These are phyloP conservation scores for Aurelia sp. DNA, from an alignment of 30 jellyfish, hydroid and myxozoan species.

Conservation along the genomic window DNA sequence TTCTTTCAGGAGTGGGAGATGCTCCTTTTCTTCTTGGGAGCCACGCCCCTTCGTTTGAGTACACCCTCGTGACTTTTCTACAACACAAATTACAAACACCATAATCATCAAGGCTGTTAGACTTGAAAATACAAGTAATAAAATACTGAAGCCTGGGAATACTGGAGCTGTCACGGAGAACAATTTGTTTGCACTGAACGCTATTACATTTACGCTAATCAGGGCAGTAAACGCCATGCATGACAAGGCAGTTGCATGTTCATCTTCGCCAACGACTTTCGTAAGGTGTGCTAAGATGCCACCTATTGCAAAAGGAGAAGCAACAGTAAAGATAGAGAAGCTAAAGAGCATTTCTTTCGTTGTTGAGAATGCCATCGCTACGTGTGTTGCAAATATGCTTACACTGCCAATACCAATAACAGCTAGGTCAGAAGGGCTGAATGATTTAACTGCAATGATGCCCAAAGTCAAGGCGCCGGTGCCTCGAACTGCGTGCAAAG, in stretches of 20 bases:
- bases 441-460: neutral
- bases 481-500: conserved; percentile 44
- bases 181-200: conserved; percentile 38
- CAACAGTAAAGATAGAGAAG: conserved; percentile 20
- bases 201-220: conserved; percentile 26
- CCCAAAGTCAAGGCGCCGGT: conserved; percentile 36
- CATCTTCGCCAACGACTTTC: conserved; percentile 39
- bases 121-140: conserved; percentile 29
- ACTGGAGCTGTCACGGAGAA: conserved; percentile 35
- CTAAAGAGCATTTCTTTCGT: conserved; percentile 10
- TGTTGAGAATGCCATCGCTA: conserved; percentile 26
- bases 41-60: no score
- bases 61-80: no score
- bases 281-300: conserved; percentile 41
- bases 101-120: neutral
- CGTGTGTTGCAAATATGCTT: conserved; percentile 31
- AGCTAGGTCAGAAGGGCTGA: conserved; percentile 35
- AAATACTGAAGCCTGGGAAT: conserved; percentile 51
- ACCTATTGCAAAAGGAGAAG: conserved; percentile 45
- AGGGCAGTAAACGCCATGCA: conserved; percentile 35
- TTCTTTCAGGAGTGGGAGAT: no score
- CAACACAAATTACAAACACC: no score
- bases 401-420: conserved; percentile 34
- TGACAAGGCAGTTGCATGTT: conserved; percentile 58
- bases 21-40: no score